phyloP scores from a whole-genome alignment of 2,797 vertebrate genomes.

The Oreochromis grahami region DNA sequence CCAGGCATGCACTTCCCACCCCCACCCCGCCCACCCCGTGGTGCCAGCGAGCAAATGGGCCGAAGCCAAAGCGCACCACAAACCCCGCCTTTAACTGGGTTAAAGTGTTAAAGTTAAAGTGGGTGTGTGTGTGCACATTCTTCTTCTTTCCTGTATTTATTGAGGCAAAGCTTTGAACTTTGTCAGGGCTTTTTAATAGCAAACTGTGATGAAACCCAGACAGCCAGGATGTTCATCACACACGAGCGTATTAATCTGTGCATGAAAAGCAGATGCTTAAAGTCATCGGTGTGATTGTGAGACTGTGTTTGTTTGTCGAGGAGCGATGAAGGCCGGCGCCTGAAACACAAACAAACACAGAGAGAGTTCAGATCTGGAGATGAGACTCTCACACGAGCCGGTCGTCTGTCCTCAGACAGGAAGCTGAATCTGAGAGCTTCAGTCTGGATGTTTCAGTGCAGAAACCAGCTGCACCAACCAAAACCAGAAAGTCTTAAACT shows the following conservation, averaged over 20 bases:
- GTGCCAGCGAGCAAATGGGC: no score
- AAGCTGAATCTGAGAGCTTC: not conserved
- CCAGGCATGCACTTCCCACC: no score
- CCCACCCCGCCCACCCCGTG: no score
- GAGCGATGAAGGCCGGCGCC: not conserved
- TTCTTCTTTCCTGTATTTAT: not conserved
- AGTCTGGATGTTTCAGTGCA: not conserved
- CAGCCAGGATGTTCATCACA: not conserved
- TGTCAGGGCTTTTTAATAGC: not conserved
- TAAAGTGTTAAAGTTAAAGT: no score
- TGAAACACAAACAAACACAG: not conserved
- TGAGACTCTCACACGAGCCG: not conserved
- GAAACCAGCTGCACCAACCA: not conserved
- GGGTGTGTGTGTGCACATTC: not conserved
- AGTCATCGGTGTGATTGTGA: rapidly evolving
- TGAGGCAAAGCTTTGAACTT: not conserved
- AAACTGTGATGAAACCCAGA: not conserved
- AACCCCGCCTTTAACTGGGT: no score
- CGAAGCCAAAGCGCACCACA: no score
- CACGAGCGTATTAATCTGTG: not conserved
- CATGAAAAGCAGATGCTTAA: not conserved
- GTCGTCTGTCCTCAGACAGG: not conserved
- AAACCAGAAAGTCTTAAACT: not conserved
- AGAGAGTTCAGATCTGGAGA: not conserved
- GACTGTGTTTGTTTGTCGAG: not conserved